Evolutionary conservation across 2,888 invertebrate species (phyloP).

Genomic region (Amphipyra tragopoginis): DNA sequence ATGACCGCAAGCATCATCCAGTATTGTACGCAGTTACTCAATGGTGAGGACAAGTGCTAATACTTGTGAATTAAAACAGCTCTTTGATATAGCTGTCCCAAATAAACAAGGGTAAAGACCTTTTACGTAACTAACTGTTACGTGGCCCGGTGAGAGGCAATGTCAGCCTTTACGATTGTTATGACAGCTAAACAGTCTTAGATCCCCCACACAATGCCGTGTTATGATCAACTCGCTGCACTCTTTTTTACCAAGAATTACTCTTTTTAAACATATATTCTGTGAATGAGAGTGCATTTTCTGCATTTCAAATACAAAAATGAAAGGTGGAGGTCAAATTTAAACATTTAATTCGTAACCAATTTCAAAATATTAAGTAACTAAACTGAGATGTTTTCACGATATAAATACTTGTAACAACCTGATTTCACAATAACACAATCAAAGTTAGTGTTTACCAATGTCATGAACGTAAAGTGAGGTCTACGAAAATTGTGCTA

Average conservation of each 20-base stretch:
- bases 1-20: slow-evolving; percentile 63
- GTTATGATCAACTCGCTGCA: slow-evolving; percentile 42
- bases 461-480: slow-evolving; percentile 29
- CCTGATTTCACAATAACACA: slow-evolving; percentile 41
- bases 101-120: slow-evolving; percentile 89
- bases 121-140: slow-evolving; percentile 86
- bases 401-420: slow-evolving; percentile 44
- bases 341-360: slow-evolving; percentile 68
- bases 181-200: slow-evolving; percentile 75
- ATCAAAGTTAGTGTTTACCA: slow-evolving; percentile 32
- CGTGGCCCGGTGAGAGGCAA: slow-evolving; percentile 87
- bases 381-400: slow-evolving; percentile 61
- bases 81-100: slow-evolving; percentile 83
- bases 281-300: slow-evolving; percentile 49
- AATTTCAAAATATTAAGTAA: slow-evolving; percentile 71
- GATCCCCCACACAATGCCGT: slow-evolving; percentile 63
- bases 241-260: slow-evolving; percentile 26
- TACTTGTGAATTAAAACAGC: slow-evolving; percentile 84
- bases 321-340: slow-evolving; percentile 71
- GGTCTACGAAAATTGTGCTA: slow-evolving; percentile 55
- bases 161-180: slow-evolving; percentile 84
- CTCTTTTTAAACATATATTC: slow-evolving; percentile 28
- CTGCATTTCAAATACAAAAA: slow-evolving; percentile 55
- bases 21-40: slow-evolving; percentile 73
- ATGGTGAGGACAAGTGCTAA: slow-evolving; percentile 76